Conservation (phyloP, 2,113 vertebrate species). For the Sebastes schlegelii region DNA sequence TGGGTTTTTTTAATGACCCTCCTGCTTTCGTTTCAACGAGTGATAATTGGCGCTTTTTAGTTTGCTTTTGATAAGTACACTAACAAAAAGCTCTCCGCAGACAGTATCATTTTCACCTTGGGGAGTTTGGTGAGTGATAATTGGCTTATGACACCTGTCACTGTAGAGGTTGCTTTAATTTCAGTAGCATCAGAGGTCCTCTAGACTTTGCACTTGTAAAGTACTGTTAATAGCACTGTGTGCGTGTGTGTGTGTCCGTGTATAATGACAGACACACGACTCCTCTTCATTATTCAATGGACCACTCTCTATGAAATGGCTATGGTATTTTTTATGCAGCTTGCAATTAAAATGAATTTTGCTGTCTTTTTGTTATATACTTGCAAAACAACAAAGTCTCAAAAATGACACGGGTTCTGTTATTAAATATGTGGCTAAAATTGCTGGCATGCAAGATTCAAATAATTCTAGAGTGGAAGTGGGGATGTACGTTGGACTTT, state of each 20-base stretch:
- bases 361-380: constrained; percentile 24
- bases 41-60: constrained; percentile 56
- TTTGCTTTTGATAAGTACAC: constrained; percentile 42
- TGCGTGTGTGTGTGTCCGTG: neutral
- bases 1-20: constrained; percentile 39
- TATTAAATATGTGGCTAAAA: constrained; percentile 8
- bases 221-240: constrained; percentile 43
- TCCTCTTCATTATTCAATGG: constrained; percentile 28
- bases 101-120: constrained; percentile 45
- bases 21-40: constrained; percentile 5
- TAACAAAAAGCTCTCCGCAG: constrained; percentile 53
- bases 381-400: neutral
- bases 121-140: constrained; percentile 54
- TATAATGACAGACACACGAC: constrained; percentile 32
- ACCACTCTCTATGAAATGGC: constrained; percentile 21
- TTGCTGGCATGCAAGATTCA: neutral
- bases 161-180: constrained; percentile 48
- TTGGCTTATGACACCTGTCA: constrained; percentile 60
- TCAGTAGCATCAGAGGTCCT: constrained; percentile 42
- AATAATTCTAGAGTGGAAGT: neutral
- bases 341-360: constrained; percentile 48
- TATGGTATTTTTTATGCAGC: constrained; percentile 28
- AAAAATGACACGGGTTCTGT: neutral
- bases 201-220: constrained; percentile 42
- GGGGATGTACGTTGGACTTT: neutral